phyloP scores from a whole-genome alignment of 53 echinoderm and acorn worm species.

The Crossaster papposus region DNA sequence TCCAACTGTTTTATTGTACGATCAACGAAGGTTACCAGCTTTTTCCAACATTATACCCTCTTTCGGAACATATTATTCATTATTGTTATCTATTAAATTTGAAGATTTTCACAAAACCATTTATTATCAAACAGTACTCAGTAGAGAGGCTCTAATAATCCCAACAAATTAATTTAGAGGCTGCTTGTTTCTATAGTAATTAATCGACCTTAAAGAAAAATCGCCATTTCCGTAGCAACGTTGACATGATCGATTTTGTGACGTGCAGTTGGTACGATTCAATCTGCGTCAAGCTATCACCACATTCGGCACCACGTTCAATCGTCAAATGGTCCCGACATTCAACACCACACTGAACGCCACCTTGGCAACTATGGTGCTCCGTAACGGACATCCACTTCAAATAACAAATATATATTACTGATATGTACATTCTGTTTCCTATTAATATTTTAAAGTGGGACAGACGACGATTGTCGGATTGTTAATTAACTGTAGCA shows the following conservation, averaged over 20 bases:
- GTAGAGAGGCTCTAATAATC: not conserved
- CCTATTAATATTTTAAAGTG: too few species aligned
- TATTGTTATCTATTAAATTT: not conserved
- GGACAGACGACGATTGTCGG: too few species aligned
- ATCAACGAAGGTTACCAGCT: constrained; percentile 2
- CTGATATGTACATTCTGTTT: too few species aligned
- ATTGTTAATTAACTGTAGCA: too few species aligned
- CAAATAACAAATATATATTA: too few species aligned
- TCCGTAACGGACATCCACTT: too few species aligned
- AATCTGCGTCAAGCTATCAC: too few species aligned
- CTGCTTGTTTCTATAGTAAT: not conserved
- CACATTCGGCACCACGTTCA: too few species aligned
- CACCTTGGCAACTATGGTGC: too few species aligned
- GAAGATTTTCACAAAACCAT: not conserved
- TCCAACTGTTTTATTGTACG: not conserved
- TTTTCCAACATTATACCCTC: not conserved
- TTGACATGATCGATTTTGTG: constrained; percentile 52
- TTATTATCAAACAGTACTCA: too few species aligned
- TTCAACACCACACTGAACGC: too few species aligned
- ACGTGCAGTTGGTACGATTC: constrained; percentile 31
- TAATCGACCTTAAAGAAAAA: not conserved
- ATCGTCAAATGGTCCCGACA: too few species aligned
- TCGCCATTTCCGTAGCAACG: constrained; percentile 58
- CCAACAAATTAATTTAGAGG: not conserved
- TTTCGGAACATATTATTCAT: constrained; percentile 1